A percentile compares a stretch with the other conserved stretches of the same genome.
These are phyloP conservation scores for Neofelis nebulosa DNA, from an alignment of 2,113 vertebrate species.

Conservation along the genomic window DNA sequence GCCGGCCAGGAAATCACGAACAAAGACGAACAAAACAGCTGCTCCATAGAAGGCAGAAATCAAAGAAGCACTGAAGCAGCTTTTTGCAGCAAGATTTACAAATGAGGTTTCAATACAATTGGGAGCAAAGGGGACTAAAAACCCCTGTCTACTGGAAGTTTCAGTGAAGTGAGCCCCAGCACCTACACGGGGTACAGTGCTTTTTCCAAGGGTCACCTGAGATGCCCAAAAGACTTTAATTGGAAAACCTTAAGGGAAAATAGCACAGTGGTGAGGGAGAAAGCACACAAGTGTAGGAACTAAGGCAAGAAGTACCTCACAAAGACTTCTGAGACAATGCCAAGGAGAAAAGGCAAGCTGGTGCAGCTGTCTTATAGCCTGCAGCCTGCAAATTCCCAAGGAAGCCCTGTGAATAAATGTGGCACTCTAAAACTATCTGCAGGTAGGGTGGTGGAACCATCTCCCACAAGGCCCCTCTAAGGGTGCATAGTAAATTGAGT, in stretches of 20 bases:
- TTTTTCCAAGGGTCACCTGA: not conserved
- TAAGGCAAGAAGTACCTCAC: not conserved
- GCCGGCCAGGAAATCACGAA: not conserved
- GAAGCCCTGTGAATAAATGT: not conserved
- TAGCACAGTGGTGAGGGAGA: not conserved
- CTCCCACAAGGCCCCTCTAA: not conserved
- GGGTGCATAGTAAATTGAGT: not conserved
- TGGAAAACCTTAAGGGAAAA: not conserved
- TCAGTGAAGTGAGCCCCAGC: not conserved
- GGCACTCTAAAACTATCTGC: not conserved
- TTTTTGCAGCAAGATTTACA: not conserved
- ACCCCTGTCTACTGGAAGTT: not conserved
- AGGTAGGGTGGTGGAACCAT: fast-evolving
- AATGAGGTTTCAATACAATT: not conserved
- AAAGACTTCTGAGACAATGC: not conserved
- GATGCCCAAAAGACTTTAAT: not conserved
- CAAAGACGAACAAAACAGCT: not conserved
- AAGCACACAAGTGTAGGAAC: not conserved
- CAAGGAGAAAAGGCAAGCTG: not conserved
- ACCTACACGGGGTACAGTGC: too few relatives aligned
- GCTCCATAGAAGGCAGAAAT: not conserved
- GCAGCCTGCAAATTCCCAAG: not conserved
- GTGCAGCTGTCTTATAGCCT: not conserved
- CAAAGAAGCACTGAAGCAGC: not conserved
- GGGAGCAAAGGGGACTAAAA: not conserved